Base-by-base conservation (phyloP, 2,113 vertebrate genomes). In the Macheiramphus alcinus region DNA sequence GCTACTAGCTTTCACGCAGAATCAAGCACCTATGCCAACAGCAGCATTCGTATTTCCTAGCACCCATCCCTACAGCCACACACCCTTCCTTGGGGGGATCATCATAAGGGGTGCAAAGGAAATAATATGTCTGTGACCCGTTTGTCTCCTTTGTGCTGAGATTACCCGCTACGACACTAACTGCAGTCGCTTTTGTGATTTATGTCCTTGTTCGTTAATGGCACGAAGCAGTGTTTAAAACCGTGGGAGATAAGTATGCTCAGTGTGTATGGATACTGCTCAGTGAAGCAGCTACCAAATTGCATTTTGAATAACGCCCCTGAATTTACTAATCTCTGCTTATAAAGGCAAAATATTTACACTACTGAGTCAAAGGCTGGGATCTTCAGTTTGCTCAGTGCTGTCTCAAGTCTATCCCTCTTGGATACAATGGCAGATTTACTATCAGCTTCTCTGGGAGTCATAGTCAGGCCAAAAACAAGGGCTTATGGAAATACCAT, bases 401-500 rank as follows among this genome's bases (percentile, higher is more conserved):
- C 93, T 93, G 78, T 86, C 88, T 93, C 90, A 92, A 88, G 92
- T 86, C 92, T 94, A 71, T 80, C 94, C 90, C 67, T 96, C 79
- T 74, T 90, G 90, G 88, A 95, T 90, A 96, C 93, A 97, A 90
- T 93, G 90, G 92, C 85, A 94, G 88, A 94, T 96, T 97, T 96
- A 55, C 88, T 88, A 90, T 78, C 82, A 90, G 90, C 75, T 90
- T 97, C 95, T 66, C 85, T 93, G 95, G 90, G 93, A 97, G 82
- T 67, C 82, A 74, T n/a, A 52, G 42, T 31, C 71, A 86, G 79
- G 92, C 92, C 90, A 96, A 90, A 94, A 94, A 18, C 92, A 93
- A 96, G 88, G 53, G 82, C 20, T 97, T 94, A 95, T 90, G 85
- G 90, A 95, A 97, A 96, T 96, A 82, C 62, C 62, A 88, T 83